Conservation (phyloP, 1,140 invertebrate species). For the Hetaerina americana region DNA sequence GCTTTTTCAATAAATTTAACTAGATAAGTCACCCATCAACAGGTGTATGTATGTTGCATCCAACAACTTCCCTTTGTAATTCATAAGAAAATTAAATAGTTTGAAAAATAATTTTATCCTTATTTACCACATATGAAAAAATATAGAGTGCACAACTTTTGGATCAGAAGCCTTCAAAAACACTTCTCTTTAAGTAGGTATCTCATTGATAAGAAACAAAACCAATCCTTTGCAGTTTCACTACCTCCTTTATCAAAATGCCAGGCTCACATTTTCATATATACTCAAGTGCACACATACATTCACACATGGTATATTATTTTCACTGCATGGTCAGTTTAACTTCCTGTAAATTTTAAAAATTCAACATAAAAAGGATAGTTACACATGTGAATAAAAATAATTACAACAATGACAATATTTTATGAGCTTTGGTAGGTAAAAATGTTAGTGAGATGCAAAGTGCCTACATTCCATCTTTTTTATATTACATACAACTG, state of each 20-base stretch:
- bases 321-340: background rate
- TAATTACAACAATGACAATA: slow-evolving; percentile 1
- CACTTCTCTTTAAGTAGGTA: too few relatives aligned
- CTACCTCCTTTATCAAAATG: background rate
- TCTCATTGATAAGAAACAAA: background rate
- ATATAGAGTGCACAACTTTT: too few relatives aligned
- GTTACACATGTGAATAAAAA: background rate
- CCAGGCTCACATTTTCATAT: background rate
- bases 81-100: too few relatives aligned
- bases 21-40: too few relatives aligned
- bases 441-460: background rate
- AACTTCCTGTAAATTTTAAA: slow-evolving; percentile 1
- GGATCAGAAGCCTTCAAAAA: too few relatives aligned
- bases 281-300: background rate
- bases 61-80: too few relatives aligned
- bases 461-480: background rate
- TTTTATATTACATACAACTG: background rate
- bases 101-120: too few relatives aligned
- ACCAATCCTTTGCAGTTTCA: background rate
- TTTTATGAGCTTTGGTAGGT: background rate
- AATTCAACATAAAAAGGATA: slow-evolving; percentile 1
- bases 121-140: too few relatives aligned
- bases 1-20: too few relatives aligned
- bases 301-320: background rate
- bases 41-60: too few relatives aligned